A percentile compares a stretch with the other conserved stretches of the same genome.
These are phyloP conservation scores for Drosophila virilis DNA, from an alignment of 1,140 invertebrate species.

Conservation along the genomic window DNA sequence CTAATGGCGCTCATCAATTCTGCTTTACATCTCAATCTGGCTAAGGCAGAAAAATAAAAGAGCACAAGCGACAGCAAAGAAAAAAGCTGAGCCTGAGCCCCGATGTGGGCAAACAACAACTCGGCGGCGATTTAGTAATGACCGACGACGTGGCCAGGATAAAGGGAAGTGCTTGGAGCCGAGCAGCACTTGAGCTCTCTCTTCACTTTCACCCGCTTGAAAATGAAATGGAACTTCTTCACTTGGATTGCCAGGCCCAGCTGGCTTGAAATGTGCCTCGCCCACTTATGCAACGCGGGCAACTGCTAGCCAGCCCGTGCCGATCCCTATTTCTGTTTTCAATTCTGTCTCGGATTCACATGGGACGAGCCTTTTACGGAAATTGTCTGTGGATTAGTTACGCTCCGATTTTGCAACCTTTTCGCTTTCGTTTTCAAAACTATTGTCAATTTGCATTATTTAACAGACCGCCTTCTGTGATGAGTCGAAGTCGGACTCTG, in stretches of 20 bases:
- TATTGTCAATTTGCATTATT: conserved; percentile 80
- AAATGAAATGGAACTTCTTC: conserved; percentile 44
- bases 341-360: conserved; percentile 36
- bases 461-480: conserved; percentile 66
- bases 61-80: conserved; percentile 20
- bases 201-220: conserved; percentile 53
- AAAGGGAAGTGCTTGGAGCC: conserved; percentile 21
- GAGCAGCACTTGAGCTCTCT: conserved; percentile 41
- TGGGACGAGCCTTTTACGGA: conserved; percentile 30
- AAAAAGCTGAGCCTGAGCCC: conserved; percentile 34
- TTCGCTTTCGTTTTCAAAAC: conserved; percentile 57
- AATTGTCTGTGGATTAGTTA: conserved; percentile 56
- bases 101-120: conserved; percentile 34
- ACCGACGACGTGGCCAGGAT: conserved; percentile 39
- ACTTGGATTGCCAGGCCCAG: conserved; percentile 43
- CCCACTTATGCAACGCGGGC: conserved; percentile 54
- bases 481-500: neutral
- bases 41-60: conserved; percentile 61
- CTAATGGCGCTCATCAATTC: conserved; percentile 85
- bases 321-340: conserved; percentile 9
- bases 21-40: conserved; percentile 85
- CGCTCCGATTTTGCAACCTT: conserved; percentile 72
- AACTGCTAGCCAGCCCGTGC: neutral
- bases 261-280: conserved; percentile 14
- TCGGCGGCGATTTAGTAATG: conserved; percentile 56